A percentile compares a stretch with the other conserved stretches of the same genome.
These are phyloP conservation scores for Athetis lepigone DNA, from an alignment of 2,888 invertebrate genomes.

Conservation along the genomic window DNA sequence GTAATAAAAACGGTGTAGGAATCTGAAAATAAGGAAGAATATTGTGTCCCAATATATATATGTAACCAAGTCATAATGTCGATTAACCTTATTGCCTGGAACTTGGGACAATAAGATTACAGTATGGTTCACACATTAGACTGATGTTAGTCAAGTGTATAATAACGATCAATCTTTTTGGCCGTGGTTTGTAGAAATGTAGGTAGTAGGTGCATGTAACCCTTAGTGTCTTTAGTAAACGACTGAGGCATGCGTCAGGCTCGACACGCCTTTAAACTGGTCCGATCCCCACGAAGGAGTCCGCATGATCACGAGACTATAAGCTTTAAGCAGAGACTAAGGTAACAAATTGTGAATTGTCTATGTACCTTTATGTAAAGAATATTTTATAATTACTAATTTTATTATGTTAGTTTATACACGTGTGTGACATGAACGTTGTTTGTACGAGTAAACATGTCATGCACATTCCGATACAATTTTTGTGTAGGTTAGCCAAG, in stretches of 20 bases:
- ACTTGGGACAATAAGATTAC: constrained; percentile 27
- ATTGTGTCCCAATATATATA: constrained; percentile 1
- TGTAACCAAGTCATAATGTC: constrained; percentile 25
- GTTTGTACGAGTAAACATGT: constrained; percentile 47
- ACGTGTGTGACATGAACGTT: constrained; percentile 50
- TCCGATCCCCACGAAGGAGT: constrained; percentile 68
- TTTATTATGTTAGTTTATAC: constrained; percentile 49
- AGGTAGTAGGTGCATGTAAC: constrained; percentile 52
- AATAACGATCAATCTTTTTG: constrained; percentile 17
- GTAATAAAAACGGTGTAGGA: constrained; percentile 1
- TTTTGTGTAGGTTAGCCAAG: constrained; percentile 49
- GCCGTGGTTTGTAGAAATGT: constrained; percentile 35
- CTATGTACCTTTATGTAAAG: constrained; percentile 73
- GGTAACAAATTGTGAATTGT: constrained; percentile 72
- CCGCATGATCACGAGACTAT: constrained; percentile 69
- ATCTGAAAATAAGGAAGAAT: constrained; percentile 18
- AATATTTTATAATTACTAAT: constrained; percentile 63
- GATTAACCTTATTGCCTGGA: constrained; percentile 31
- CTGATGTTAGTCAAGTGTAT: constrained; percentile 24
- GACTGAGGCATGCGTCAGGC: constrained; percentile 63
- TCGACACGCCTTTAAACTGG: constrained; percentile 74
- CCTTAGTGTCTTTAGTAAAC: constrained; percentile 54
- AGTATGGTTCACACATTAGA: constrained; percentile 28
- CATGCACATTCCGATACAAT: constrained; percentile 53
- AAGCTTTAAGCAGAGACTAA: constrained; percentile 84